phyloP scores from a whole-genome alignment of 2,797 vertebrate species.

The Octomys mimax region DNA sequence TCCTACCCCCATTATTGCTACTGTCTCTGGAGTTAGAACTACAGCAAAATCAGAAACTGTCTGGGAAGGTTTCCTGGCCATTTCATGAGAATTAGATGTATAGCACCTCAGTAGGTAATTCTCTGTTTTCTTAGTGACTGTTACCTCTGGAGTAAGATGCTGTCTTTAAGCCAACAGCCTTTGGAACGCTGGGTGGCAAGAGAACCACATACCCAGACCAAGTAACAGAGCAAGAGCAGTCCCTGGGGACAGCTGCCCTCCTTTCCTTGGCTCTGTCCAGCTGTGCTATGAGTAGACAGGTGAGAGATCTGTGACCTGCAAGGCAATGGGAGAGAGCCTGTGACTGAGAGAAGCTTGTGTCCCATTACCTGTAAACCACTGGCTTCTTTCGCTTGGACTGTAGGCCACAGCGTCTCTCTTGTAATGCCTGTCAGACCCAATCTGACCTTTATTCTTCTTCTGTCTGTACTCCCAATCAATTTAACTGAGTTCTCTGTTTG shows the following conservation, averaged over 20 bases:
- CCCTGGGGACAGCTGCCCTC: background rate
- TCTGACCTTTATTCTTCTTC: background rate
- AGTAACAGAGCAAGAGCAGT: background rate
- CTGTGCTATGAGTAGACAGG: background rate
- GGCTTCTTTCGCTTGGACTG: background rate
- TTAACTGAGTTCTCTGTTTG: background rate
- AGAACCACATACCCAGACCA: background rate
- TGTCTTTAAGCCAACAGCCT: background rate
- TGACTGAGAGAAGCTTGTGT: background rate
- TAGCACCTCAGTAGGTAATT: background rate
- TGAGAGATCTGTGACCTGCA: background rate
- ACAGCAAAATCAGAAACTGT: background rate
- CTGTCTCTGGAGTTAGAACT: background rate
- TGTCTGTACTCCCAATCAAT: background rate
- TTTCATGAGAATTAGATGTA: background rate
- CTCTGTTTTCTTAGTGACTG: background rate
- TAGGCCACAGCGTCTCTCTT: background rate
- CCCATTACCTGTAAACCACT: background rate
- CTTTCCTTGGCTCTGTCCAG: background rate
- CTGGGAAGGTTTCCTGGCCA: background rate
- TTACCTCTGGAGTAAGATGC: background rate
- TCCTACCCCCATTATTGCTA: background rate
- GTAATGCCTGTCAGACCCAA: background rate
- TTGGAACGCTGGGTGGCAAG: background rate
- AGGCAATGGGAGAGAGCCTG: background rate